A percentile compares a stretch with the other conserved stretches of the same genome.
Conservation (phyloP, 2,797 vertebrate species). For the Phalloptychus januarius region DNA sequence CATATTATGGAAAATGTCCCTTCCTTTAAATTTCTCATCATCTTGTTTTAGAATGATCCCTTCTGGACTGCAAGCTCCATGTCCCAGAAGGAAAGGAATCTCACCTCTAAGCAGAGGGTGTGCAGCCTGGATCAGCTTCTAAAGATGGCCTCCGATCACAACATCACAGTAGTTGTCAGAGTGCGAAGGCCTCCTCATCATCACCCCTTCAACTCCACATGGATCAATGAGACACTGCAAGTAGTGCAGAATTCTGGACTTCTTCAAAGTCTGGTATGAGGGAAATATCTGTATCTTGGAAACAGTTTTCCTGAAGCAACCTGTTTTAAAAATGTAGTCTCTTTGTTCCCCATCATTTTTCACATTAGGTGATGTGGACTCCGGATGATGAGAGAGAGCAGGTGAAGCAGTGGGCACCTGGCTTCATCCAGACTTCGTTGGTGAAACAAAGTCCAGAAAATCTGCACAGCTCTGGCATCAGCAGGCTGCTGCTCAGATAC, state of each 20-base stretch:
- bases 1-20: not conserved
- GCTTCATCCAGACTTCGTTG: constrained; percentile 88
- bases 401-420: constrained; percentile 84
- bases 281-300: not conserved
- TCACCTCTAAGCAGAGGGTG: constrained; percentile 88
- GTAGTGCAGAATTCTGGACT: constrained; percentile 85
- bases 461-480: constrained; percentile 83
- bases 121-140: constrained; percentile 91
- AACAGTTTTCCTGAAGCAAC: not conserved
- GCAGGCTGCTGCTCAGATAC: constrained; percentile 89
- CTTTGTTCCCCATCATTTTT: not conserved
- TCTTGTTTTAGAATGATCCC: constrained; percentile 85
- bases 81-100: constrained; percentile 76
- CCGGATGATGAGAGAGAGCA: constrained; percentile 80
- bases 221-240: constrained; percentile 90
- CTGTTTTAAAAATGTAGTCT: not conserved
- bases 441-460: constrained; percentile 76
- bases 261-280: constrained; percentile 83
- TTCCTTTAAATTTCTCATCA: not conserved
- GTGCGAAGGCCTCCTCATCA: constrained; percentile 83
- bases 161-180: constrained; percentile 85
- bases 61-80: constrained; percentile 87
- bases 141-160: constrained; percentile 82
- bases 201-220: constrained; percentile 86
- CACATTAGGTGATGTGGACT: constrained; percentile 91